Evolutionary conservation across 1,140 invertebrate species (phyloP).

Genomic region (Procambarus virginalis): DNA sequence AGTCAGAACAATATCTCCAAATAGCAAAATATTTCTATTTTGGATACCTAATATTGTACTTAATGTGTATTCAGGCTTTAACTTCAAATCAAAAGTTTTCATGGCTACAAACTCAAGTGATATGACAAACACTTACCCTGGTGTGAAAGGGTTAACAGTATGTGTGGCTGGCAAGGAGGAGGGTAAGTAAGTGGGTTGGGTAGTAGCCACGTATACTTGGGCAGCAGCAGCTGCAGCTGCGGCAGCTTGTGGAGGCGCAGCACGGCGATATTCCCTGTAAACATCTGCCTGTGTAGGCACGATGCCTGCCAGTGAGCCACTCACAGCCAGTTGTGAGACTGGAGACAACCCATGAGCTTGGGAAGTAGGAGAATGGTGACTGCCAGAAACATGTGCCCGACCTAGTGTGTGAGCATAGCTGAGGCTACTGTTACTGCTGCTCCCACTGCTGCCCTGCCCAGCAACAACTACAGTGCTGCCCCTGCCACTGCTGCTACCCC

Average conservation of each 20-base stretch:
- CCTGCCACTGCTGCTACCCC: conserved; percentile 43
- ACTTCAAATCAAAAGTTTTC: too few species aligned
- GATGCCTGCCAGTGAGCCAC: conserved; percentile 54
- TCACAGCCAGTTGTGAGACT: conserved; percentile 48
- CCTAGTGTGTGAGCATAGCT: conserved; percentile 61
- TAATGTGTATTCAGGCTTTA: too few species aligned
- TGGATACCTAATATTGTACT: too few species aligned
- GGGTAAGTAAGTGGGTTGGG: conserved; percentile 77
- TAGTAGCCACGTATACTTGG: conserved; percentile 79
- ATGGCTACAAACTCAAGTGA: too few species aligned
- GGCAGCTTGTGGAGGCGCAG: conserved; percentile 50
- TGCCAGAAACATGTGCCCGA: conserved; percentile 45
- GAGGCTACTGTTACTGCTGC: conserved; percentile 60
- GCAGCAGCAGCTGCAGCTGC: conserved; percentile 62
- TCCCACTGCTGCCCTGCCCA: conserved; percentile 49
- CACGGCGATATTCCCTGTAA: conserved; percentile 67
- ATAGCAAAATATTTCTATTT: too few species aligned
- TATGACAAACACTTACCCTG: conserved; percentile 68
- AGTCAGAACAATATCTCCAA: too few species aligned
- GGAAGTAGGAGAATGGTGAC: conserved; percentile 56
- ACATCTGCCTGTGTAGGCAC: conserved; percentile 66
- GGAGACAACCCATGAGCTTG: conserved; percentile 54
- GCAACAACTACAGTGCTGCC: conserved; percentile 60
- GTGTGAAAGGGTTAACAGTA: conserved; percentile 71
- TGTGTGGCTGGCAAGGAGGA: conserved; percentile 71